A percentile compares a stretch with the other conserved stretches of the same genome.
Evolutionary conservation across 2,113 vertebrate genomes (phyloP).

Genomic region (Monopterus albus): DNA sequence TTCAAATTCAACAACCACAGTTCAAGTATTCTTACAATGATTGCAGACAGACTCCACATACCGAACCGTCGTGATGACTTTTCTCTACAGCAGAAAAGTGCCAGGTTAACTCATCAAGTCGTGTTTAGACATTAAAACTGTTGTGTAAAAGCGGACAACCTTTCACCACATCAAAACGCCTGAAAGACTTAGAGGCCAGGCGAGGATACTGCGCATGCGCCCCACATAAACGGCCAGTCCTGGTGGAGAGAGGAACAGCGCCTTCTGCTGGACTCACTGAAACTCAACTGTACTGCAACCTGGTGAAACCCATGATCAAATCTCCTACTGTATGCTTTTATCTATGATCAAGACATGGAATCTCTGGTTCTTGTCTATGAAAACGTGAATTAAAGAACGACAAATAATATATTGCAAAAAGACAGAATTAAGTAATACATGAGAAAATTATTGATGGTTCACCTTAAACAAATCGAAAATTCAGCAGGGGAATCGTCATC

Average conservation of each 20-base stretch:
- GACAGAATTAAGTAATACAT: too few relatives aligned
- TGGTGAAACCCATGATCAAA: neutral
- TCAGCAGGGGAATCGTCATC: too few relatives aligned
- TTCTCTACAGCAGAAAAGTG: conserved; percentile 29
- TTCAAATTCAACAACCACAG: neutral
- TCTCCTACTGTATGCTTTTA: too few relatives aligned
- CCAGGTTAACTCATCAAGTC: conserved; percentile 25
- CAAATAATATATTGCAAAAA: too few relatives aligned
- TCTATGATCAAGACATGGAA: too few relatives aligned
- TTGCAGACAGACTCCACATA: neutral
- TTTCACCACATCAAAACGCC: conserved; percentile 67
- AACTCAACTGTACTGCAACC: neutral
- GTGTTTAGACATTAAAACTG: conserved; percentile 42
- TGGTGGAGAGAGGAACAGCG: conserved; percentile 14
- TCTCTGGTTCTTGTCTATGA: too few relatives aligned
- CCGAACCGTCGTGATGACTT: neutral
- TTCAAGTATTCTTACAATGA: neutral
- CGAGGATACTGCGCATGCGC: conserved; percentile 74
- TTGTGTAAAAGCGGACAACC: conserved; percentile 52
- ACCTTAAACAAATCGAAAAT: too few relatives aligned
- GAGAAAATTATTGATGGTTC: too few relatives aligned
- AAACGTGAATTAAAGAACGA: too few relatives aligned
- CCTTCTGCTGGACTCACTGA: conserved; percentile 39
- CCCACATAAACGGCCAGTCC: neutral
- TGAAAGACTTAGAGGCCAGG: conserved; percentile 67